Conservation (phyloP, 2,888 invertebrate species). For the Pandemis heparana region DNA sequence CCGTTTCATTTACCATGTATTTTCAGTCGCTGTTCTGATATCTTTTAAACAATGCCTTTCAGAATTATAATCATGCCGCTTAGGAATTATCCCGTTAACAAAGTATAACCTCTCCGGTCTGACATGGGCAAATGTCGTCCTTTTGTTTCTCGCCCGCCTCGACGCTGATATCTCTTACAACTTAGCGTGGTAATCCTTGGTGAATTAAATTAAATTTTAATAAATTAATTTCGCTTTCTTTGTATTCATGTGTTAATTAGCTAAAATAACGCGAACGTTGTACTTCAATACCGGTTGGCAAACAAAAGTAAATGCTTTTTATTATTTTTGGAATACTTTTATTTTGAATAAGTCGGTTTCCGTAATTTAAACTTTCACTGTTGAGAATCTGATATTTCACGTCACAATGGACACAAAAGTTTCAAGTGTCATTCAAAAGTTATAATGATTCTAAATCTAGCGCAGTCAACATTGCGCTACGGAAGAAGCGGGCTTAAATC, state of each 20-base stretch:
- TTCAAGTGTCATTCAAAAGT: neutral
- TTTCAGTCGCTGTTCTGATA: slow-evolving; percentile 22
- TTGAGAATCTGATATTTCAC: neutral
- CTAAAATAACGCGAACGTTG: neutral
- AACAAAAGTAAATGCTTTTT: neutral
- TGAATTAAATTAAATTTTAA: slow-evolving; percentile 18
- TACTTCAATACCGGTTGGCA: neutral
- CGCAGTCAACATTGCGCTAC: neutral
- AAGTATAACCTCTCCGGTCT: slow-evolving; percentile 4
- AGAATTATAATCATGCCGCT: slow-evolving; percentile 18
- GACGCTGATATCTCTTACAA: slow-evolving; percentile 18
- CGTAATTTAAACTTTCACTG: neutral
- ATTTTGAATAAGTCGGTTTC: neutral
- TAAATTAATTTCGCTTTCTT: slow-evolving; percentile 8
- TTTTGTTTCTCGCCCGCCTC: slow-evolving; percentile 12
- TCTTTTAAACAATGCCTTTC: slow-evolving; percentile 20
- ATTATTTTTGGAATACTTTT: too few relatives aligned
- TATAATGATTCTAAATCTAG: slow-evolving; percentile 8
- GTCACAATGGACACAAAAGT: neutral
- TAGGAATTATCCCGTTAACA: slow-evolving; percentile 19
- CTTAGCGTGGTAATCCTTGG: slow-evolving; percentile 10
- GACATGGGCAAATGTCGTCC: slow-evolving; percentile 27
- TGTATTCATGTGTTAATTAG: neutral
- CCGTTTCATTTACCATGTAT: neutral
- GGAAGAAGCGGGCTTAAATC: slow-evolving; percentile 13